phyloP scores from a whole-genome alignment of 2,888 invertebrate genomes.

The Liposcelis brunnea region DNA sequence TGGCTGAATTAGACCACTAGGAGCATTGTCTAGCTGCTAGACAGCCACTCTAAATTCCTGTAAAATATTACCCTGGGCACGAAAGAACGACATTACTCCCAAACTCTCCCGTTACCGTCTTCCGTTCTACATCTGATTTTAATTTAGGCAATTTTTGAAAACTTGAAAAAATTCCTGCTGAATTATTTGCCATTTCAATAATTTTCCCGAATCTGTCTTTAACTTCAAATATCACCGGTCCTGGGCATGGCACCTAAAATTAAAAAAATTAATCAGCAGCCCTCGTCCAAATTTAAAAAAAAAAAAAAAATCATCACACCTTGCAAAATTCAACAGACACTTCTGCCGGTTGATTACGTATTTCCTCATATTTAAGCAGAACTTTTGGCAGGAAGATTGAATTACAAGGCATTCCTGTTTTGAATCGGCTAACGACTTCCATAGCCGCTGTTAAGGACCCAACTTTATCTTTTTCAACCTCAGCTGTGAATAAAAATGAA shows the following conservation, averaged over 20 bases:
- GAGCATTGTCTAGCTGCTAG: no score
- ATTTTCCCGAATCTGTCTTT: constrained; percentile 33
- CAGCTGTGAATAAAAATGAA: no score
- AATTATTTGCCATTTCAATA: constrained; percentile 40
- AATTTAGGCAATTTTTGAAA: constrained; percentile 31
- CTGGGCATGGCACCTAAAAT: constrained; percentile 28
- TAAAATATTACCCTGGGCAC: constrained; percentile 32
- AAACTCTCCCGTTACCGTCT: constrained; percentile 26
- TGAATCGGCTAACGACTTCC: no score
- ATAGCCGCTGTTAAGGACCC: no score
- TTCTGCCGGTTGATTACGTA: constrained; percentile 33
- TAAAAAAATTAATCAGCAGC: constrained; percentile 2
- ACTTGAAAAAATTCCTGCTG: constrained; percentile 38
- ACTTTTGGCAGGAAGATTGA: constrained; percentile 33
- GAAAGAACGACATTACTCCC: constrained; percentile 25
- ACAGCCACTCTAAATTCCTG: no score
- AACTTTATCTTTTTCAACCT: no score
- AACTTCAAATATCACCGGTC: constrained; percentile 32
- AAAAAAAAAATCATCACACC: constrained; percentile 21
- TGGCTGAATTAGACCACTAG: no score
- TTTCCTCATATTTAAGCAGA: constrained; percentile 25
- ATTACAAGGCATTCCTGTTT: constrained; percentile 38
- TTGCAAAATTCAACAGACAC: constrained; percentile 36
- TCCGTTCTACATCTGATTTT: constrained; percentile 27
- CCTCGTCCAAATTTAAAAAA: background rate